A percentile compares a stretch with the other conserved stretches of the same genome.
Evolutionary conservation across 2,113 vertebrate genomes (phyloP).

Genomic region (Labeo rohita): DNA sequence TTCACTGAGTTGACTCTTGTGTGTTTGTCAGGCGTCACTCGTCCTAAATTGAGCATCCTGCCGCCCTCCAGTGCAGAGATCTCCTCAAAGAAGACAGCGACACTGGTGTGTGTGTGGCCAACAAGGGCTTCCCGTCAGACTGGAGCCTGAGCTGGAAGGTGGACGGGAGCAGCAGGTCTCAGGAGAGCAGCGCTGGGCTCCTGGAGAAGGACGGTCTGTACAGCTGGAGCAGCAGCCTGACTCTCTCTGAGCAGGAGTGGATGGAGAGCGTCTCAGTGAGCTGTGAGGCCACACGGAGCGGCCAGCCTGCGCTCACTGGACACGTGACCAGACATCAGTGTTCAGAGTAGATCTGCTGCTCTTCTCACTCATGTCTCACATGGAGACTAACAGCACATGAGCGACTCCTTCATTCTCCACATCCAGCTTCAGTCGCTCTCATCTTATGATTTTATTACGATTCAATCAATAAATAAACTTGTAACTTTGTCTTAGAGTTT

Average conservation of each 20-base stretch:
- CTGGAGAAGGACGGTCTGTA: conserved; percentile 5
- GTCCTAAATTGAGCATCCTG: conserved; percentile 64
- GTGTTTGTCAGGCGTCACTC: not conserved
- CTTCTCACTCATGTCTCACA: not conserved
- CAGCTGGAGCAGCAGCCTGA: not conserved
- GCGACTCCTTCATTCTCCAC: not conserved
- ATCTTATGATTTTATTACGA: not conserved
- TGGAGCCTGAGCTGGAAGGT: no score
- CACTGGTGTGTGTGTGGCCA: conserved; percentile 68
- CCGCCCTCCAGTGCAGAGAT: conserved; percentile 62
- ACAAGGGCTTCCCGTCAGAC: conserved; percentile 10
- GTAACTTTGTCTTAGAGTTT: no score
- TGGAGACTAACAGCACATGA: not conserved
- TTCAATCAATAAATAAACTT: no score
- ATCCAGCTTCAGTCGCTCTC: not conserved
- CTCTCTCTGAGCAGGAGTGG: conserved; percentile 48
- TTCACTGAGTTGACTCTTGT: no score
- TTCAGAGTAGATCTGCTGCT: not conserved
- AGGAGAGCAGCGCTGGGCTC: not conserved
- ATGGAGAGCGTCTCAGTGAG: conserved; percentile 45
- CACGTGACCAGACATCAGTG: not conserved
- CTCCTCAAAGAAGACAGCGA: conserved; percentile 56
- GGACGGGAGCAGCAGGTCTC: not conserved
- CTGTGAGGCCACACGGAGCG: no score
- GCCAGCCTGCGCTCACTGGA: no score